A percentile compares a stretch with the other conserved stretches of the same genome.
Evolutionary conservation across 2,888 invertebrate species (phyloP).

Genomic region (Eurois occulta): DNA sequence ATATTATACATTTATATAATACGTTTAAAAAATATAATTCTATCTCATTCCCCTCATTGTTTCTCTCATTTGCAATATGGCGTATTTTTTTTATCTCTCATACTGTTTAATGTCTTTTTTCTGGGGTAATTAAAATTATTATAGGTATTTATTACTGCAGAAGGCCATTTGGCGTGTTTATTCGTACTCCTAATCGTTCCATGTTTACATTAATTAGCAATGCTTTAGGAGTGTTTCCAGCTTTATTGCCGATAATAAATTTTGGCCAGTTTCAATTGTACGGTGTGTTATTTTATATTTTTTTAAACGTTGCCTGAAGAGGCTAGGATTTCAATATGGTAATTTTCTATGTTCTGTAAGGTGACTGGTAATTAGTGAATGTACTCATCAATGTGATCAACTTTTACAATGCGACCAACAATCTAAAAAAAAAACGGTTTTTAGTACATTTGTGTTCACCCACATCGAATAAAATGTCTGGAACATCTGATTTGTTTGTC

Average conservation of each 20-base stretch:
- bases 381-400: background rate
- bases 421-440: background rate
- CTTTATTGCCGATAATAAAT: conserved; percentile 88
- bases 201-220: conserved; percentile 90
- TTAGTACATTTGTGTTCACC: background rate
- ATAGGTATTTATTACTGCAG: conserved; percentile 88
- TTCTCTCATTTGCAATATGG: conserved; percentile 88
- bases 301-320: conserved; percentile 33
- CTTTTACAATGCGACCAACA: background rate
- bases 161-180: conserved; percentile 87
- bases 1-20: conserved; percentile 81
- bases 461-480: background rate
- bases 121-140: conserved; percentile 89
- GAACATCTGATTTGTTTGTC: background rate
- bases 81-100: conserved; percentile 84
- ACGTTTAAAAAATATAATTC: conserved; percentile 80
- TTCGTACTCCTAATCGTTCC: conserved; percentile 87
- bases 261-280: conserved; percentile 77
- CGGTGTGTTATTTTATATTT: conserved; percentile 57
- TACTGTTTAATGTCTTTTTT: conserved; percentile 88
- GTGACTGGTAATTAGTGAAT: background rate
- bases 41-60: conserved; percentile 70
- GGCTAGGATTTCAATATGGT: background rate
- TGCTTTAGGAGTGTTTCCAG: conserved; percentile 87
- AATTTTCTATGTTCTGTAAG: background rate